Evolutionary conservation across 2,888 invertebrate species (phyloP), one percentile per base, ranked within the genome.

Genomic region (Heteromurus nitidus): DNA sequence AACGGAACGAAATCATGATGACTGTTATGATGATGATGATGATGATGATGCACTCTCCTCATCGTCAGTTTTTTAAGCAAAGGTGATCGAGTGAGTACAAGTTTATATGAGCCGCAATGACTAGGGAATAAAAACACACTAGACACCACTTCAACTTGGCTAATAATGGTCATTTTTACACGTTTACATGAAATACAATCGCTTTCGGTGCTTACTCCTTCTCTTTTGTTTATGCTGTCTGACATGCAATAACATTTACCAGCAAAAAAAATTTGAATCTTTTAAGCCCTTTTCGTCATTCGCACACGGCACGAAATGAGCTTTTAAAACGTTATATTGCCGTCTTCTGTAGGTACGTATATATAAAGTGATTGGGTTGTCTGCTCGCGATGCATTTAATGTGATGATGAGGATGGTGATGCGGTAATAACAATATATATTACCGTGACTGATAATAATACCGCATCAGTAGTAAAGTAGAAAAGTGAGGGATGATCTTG

Each of bases 141-240:
- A 74, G 64, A 65, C 65, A 65, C 55, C 53, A 65, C 65, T 74
- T 74, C 18, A 64, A 64, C 20, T 65, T 65, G 24, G 30, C 26
- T 65, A 65, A 74, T 74, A 74, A 74, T 74, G 64, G 65, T 53
- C 36, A 28, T 31, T 74, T 62, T 65, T 26, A 55, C 64, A 74
- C 64, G 72, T 74, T 74, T 65, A 65, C 74, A 74, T 65, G 74
- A 74, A 74, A 65, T 55, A 74, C 53, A 65, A 74, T 64, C 64
- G 26, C 31, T 74, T 47, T 47, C 47, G 47, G 47, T 47, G n/a
- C 47, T 47, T 47, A 47, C 47, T 47, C 47, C 47, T n/a, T n/a
- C n/a, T 47, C 47, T 47, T 47, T 47, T 47, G 47, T 47, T 47
- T 47, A 47, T 47, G 36, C 36, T 36, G 7, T 13, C 47, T 47